These are phyloP conservation scores for Gila robusta DNA, from an alignment of 2,797 vertebrate genomes.

Conservation along the genomic window DNA sequence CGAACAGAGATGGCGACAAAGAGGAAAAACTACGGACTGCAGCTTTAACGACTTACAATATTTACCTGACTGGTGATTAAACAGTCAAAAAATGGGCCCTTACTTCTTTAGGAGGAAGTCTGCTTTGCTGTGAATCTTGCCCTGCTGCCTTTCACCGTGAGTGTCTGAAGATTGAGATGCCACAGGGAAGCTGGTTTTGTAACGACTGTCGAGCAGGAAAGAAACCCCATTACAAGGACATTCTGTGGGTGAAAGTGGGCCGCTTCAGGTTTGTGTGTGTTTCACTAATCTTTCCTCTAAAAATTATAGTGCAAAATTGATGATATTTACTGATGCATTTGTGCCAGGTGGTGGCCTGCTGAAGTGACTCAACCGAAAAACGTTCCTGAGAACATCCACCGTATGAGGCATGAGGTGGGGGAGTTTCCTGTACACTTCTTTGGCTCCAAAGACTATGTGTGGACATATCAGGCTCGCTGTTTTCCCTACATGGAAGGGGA, in stretches of 20 bases:
- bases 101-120: conserved; percentile 87
- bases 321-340: background rate
- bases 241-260: conserved; percentile 98
- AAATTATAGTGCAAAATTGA: background rate
- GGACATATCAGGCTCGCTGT: conserved; percentile 98
- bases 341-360: conserved; percentile 96
- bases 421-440: conserved; percentile 99
- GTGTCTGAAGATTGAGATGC: conserved; percentile 98
- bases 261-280: conserved; percentile 84
- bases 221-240: conserved; percentile 96
- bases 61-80: background rate
- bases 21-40: no score
- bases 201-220: conserved; percentile 99
- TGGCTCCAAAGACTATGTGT: conserved; percentile 97
- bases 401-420: conserved; percentile 95
- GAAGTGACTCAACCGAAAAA: conserved; percentile 93
- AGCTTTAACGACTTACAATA: background rate
- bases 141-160: conserved; percentile 99
- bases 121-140: conserved; percentile 98
- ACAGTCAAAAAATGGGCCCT: background rate
- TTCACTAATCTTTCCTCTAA: background rate
- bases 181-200: conserved; percentile 98
- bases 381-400: conserved; percentile 92
- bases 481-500: conserved; percentile 99
- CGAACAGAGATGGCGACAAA: no score